Base-by-base conservation (phyloP, 2,888 invertebrate genomes). In the Papilio gigon region DNA sequence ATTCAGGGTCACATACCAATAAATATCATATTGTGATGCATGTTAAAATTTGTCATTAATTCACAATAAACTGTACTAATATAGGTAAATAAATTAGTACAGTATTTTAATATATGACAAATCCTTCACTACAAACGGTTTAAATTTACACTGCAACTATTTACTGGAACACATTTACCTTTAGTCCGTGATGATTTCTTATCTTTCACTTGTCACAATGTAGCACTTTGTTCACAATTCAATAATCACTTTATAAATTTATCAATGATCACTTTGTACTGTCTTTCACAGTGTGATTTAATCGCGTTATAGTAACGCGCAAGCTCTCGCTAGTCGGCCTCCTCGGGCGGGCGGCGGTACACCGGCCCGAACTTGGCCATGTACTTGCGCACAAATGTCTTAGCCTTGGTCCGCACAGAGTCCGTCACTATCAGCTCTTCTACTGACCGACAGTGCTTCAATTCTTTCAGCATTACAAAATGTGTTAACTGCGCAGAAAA, bases 351-450 rank as follows among this genome's bases (percentile, higher is more conserved):
- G 74, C 95, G 92, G 72, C 93, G 93, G 88, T 97, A 97, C 35
- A 95, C 93, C 1, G 95, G 94, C 0, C 98, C 98, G 87, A 97
- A 98, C 87, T 98, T 98, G 27, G 95, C 95, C 99, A 99, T 99
- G 88, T 99, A 99, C 84, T 98, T 98, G 80, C 94, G 95, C 67
- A 99, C 97, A 86, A 97, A 99, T 87, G 98, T 98, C 84, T 96
- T 96, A 22, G 98, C 98, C 88, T 99, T 99, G 76, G 96, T 95
- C 77, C 98, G 97, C 8, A 99, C 98, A 69, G 97, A 97, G 75
- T 98, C 97, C 42, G 96, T 97, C 77, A 97, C 97, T 64, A 96
- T 94, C 62, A 98, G 89, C 77, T 97, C 97, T 73, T 97, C 96
- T 2, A 97, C 96, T 53, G 95, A 95, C 72, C 96, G 95, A 81